Base-by-base conservation (phyloP, 2,797 vertebrate species). In the Chelon auratus region DNA sequence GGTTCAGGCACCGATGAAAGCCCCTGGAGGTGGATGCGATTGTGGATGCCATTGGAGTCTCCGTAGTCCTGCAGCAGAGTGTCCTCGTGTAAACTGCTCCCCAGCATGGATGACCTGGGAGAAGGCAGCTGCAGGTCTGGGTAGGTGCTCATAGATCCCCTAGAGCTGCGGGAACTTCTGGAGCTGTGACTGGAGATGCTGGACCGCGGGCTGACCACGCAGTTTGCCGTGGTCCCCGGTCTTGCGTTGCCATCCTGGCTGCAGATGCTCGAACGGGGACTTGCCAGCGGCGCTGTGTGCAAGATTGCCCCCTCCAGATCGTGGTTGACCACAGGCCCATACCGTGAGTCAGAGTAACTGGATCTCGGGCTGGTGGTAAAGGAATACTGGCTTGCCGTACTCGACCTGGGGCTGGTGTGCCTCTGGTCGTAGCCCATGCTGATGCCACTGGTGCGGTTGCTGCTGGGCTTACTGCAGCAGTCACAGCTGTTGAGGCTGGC, bases 381-480 rank as follows among this genome's bases (percentile, higher is more conserved):
- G 36, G 95, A 95, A 81, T 95, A 95, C 90, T 96, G 95, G 85
- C 96, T 96, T 2, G 95, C 95, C 12, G 94, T 95, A 88, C 96
- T 97, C 43, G 97, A 96, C 84, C 97, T 93, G 60, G 97, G 96
- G 84, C 97, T 99, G 84, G 91, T 72, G 92, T 98, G 97, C 78
- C 97, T 93, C 89, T 97, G 97, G 93, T 98, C 97, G 92, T 97
- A 99, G 85, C 97, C 97, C 95, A 99, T 95, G 91, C 97, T 99
- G 93, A 99, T 97, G 79, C 97, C 97, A 89, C 97, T 98, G 87
- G 97, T 98, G 60, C 97, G 97, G 92, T 97, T 97, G 92, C 97
- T 99, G 94, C 96, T 95, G 80, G 96, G 94, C 64, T 96, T 95
- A 90, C 96, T 96, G 78, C 94, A 94, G 89, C 96, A 95, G 89